A percentile compares a stretch with the other conserved stretches of the same genome.
Evolutionary conservation across 37 sponge, comb jelly and placozoan species (phyloP).

Genomic region (Tethya wilhelma): DNA sequence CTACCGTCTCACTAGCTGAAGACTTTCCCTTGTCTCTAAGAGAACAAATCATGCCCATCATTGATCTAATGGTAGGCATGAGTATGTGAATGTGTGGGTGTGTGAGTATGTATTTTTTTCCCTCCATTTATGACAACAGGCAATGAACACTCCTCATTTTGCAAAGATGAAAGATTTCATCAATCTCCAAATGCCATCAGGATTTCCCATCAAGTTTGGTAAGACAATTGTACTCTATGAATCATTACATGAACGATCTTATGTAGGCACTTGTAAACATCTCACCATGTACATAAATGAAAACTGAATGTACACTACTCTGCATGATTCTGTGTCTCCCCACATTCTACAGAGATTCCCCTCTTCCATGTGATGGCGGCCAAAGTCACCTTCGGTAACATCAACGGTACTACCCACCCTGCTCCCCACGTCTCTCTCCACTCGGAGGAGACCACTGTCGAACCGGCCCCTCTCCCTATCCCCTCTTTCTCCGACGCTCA

Average conservation of each 20-base stretch:
- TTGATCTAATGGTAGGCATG: slow-evolving; percentile 84
- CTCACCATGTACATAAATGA: too few species aligned
- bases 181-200: slow-evolving; percentile 93
- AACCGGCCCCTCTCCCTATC: slow-evolving; percentile 5
- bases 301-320: neutral
- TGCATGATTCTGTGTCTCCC: neutral
- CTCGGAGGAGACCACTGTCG: slow-evolving; percentile 19
- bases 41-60: slow-evolving; percentile 92
- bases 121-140: slow-evolving; percentile 39
- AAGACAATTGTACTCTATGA: neutral
- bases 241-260: neutral
- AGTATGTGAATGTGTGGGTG: too few species aligned
- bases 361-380: slow-evolving; percentile 96
- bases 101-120: too few species aligned
- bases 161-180: slow-evolving; percentile 95
- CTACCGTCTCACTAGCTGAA: slow-evolving; percentile 90
- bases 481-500: neutral
- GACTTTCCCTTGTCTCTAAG: slow-evolving; percentile 87
- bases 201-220: slow-evolving; percentile 98
- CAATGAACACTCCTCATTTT: slow-evolving; percentile 89
- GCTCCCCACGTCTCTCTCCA: slow-evolving; percentile 57
- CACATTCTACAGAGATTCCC: slow-evolving; percentile 84
- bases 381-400: slow-evolving; percentile 87
- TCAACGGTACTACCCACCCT: slow-evolving; percentile 69
- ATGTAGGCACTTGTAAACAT: too few species aligned